Evolutionary conservation across 2,113 vertebrate genomes (phyloP), one percentile per base, ranked within the genome.

Genomic region (Etheostoma cragini): DNA sequence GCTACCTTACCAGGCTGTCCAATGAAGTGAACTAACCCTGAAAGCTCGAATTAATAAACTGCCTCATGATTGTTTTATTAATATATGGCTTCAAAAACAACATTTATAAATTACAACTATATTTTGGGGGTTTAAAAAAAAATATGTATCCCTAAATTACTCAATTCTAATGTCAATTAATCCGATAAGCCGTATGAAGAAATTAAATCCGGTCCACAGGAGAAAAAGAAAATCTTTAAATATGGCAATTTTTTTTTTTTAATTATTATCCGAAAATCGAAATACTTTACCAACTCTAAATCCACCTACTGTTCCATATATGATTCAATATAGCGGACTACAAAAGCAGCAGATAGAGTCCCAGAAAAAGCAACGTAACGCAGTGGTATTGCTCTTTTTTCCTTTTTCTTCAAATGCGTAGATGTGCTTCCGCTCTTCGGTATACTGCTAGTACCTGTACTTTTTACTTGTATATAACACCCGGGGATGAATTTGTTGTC

Each of bases 401-500:
- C 72, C 91, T 83, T 87, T 79, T 60, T 94, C 88, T 93, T 93
- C 81, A 92, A 74, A 88, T 19, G 91, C 80, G 85, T 87, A 88
- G 93, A 90, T 94, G 93, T 82, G 86, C 73, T 94, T 94, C 93
- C 78, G 82, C 92, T 88, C 93, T 87, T 94, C 82, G 81, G 90
- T 90, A 91, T 91, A 91, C 69, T 80, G 76, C 94, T 92, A 74
- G 93, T 94, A 96, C 95, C 95, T 96, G 94, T 83, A 91, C 91
- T 92, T 93, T 87, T 89, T 66, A 90, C 87, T 92, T 92, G 89
- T 90, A 93, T 94, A 94, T 95, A 96, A 93, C 81, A 95, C 92
- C 95, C 93, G 77, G 93, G 95, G 95, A 97, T 96, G 96, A 96
- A 97, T 97, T 97, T 97, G 96, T 96, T 93, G 93, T 95, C 94